Evolutionary conservation across 2,888 invertebrate species (phyloP).

Genomic region (Macrostomum cliftonense): DNA sequence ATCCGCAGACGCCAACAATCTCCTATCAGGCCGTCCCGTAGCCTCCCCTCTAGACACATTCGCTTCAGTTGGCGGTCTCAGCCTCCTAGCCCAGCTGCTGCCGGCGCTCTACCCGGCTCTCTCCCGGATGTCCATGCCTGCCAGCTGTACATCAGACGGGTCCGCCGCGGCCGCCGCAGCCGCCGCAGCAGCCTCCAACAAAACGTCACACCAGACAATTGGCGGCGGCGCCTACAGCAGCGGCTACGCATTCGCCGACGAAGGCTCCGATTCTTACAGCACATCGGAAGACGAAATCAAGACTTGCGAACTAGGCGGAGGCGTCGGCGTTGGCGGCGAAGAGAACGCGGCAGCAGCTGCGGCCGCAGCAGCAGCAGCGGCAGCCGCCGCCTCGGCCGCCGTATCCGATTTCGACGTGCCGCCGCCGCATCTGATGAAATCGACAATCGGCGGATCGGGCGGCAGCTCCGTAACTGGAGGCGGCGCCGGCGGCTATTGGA

Average conservation of each 20-base stretch:
- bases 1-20: too few species aligned
- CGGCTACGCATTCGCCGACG: neutral
- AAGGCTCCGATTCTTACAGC: conserved; percentile 3
- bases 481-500: too few species aligned
- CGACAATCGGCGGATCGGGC: too few species aligned
- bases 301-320: conserved; percentile 7
- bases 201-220: neutral
- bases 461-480: too few species aligned
- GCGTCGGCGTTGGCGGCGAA: too few species aligned
- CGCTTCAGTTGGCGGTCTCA: conserved; percentile 67
- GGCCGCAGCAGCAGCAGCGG: too few species aligned
- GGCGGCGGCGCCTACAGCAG: conserved; percentile 13
- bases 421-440: too few species aligned
- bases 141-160: too few species aligned
- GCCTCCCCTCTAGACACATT: conserved; percentile 58
- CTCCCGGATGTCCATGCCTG: conserved; percentile 42
- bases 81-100: conserved; percentile 65
- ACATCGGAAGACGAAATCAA: conserved; percentile 6
- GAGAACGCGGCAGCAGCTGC: conserved; percentile 1
- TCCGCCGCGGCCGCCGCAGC: conserved; percentile 4
- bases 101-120: conserved; percentile 67
- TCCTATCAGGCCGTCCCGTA: conserved; percentile 17
- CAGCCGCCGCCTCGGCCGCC: too few species aligned
- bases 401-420: too few species aligned
- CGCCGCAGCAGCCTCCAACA: neutral